Evolutionary conservation across 2,797 vertebrate genomes (phyloP).

Genomic region (Coregonus sp.): DNA sequence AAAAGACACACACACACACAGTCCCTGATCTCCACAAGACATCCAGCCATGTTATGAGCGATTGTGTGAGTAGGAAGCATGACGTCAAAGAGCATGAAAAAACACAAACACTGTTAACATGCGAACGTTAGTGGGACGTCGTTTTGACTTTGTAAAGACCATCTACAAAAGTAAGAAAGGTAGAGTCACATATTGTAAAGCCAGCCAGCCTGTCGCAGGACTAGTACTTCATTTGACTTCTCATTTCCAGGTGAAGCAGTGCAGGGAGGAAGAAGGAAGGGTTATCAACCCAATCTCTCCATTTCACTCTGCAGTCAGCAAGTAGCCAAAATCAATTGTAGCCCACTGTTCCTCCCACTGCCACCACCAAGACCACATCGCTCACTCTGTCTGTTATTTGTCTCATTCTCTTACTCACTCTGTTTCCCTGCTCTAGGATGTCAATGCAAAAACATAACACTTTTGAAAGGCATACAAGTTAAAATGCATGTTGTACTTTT

Average conservation of each 20-base stretch:
- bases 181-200: not conserved
- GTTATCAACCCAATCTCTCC: conserved; percentile 3
- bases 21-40: too few relatives aligned
- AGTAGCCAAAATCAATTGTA: not conserved
- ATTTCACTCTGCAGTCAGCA: not conserved
- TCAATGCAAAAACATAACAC: too few relatives aligned
- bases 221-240: not conserved
- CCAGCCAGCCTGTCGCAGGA: not conserved
- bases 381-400: too few relatives aligned
- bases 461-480: too few relatives aligned
- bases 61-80: conserved; percentile 12
- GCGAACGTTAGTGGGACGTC: not conserved
- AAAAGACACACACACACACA: too few relatives aligned
- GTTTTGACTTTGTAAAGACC: not conserved
- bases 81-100: too few relatives aligned
- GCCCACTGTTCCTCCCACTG: too few relatives aligned
- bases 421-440: too few relatives aligned
- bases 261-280: not conserved
- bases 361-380: too few relatives aligned
- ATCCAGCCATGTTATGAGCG: conserved; percentile 43
- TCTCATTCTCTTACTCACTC: too few relatives aligned
- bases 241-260: not conserved
- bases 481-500: too few relatives aligned
- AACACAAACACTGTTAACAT: too few relatives aligned
- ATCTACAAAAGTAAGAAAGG: not conserved